These are phyloP conservation scores for Stegodyphus dumicola DNA, from an alignment of 1,140 invertebrate genomes.

Conservation along the genomic window DNA sequence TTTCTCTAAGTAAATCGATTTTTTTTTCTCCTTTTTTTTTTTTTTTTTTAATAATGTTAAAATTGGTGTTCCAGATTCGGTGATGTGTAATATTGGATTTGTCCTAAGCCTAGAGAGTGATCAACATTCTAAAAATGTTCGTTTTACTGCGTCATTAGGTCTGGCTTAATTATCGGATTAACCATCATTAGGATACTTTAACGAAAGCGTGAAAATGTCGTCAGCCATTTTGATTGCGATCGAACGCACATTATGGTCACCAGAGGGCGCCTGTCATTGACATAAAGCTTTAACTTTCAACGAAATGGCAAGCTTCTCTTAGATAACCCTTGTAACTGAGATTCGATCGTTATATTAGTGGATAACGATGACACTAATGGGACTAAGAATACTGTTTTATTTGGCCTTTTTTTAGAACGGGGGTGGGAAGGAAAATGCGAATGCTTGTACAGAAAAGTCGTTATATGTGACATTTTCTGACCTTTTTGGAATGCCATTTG, in stretches of 20 bases:
- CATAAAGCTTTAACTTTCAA: background rate
- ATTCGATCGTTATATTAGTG: slow-evolving; percentile 13
- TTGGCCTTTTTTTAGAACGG: no score
- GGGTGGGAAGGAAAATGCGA: no score
- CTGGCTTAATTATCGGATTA: slow-evolving; percentile 53
- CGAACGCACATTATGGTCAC: slow-evolving; percentile 12
- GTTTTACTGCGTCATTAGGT: slow-evolving; percentile 52
- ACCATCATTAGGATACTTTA: slow-evolving; percentile 45
- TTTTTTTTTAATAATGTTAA: no score
- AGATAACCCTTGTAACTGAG: background rate
- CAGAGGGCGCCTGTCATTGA: no score
- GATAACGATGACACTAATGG: slow-evolving; percentile 17
- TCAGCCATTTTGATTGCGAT: slow-evolving; percentile 38
- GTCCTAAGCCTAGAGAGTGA: background rate
- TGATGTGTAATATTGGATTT: no score
- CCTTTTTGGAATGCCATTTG: no score
- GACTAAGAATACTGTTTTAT: background rate
- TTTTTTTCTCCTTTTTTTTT: no score
- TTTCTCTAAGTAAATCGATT: no score
- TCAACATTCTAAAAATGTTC: slow-evolving; percentile 42
- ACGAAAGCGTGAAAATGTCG: slow-evolving; percentile 35
- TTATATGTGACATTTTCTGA: no score
- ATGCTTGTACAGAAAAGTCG: no score
- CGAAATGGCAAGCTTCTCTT: background rate
- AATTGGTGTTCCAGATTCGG: no score